A percentile compares a stretch with the other conserved stretches of the same genome.
Evolutionary conservation across 2,797 vertebrate genomes (phyloP).

Genomic region (Mormyrus hasselquistii): DNA sequence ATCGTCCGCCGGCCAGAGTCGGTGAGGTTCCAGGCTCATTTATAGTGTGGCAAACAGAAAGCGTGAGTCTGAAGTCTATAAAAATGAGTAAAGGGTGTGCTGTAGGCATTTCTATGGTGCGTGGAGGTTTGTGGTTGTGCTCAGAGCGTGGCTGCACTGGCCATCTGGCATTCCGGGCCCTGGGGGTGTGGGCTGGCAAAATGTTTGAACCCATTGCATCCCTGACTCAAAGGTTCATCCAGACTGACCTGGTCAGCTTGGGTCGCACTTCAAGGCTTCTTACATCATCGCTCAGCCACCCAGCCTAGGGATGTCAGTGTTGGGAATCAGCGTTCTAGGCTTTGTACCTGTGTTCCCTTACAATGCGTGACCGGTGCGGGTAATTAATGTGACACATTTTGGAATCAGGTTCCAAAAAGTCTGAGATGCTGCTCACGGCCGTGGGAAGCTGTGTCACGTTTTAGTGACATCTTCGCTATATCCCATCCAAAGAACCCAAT

Average conservation of each 20-base stretch:
- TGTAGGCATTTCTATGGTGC: background rate
- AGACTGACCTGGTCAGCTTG: conserved; percentile 48
- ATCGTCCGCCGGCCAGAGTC: background rate
- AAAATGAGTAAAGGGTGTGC: background rate
- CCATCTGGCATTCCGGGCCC: background rate
- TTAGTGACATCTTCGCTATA: background rate
- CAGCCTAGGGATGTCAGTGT: background rate
- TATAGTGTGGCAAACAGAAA: background rate
- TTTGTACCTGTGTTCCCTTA: background rate
- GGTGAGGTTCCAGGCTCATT: background rate
- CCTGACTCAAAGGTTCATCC: conserved; percentile 56
- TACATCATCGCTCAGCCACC: background rate
- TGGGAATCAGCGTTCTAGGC: background rate
- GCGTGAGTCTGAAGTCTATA: background rate
- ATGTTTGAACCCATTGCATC: background rate
- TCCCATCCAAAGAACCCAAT: background rate
- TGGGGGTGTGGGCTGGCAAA: conserved; percentile 27
- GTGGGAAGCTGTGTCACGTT: background rate
- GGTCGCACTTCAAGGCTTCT: conserved; percentile 31
- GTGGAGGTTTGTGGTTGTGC: background rate
- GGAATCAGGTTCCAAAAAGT: background rate
- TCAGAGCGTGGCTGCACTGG: background rate
- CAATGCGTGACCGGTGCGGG: background rate
- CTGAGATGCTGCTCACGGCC: background rate
- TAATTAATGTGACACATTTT: background rate